Evolutionary conservation across 2,797 vertebrate genomes (phyloP).

Genomic region (Danio choprae): DNA sequence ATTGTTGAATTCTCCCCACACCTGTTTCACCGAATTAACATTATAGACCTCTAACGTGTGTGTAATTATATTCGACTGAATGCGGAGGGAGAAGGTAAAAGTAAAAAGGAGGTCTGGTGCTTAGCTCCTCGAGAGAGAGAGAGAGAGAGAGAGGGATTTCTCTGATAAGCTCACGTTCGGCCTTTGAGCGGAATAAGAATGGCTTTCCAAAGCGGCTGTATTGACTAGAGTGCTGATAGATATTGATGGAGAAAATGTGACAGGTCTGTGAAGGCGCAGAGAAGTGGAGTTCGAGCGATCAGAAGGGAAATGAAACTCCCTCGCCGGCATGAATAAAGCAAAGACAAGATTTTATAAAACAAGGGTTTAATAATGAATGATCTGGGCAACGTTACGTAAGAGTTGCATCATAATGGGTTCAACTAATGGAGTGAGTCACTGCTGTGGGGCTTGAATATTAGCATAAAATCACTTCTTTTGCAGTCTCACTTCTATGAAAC

Average conservation of each 20-base stretch:
- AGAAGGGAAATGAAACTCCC: slow-evolving; percentile 53
- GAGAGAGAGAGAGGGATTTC: slow-evolving; percentile 39
- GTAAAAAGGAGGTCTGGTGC: slow-evolving; percentile 15
- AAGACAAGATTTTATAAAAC: slow-evolving; percentile 12
- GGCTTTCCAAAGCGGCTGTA: slow-evolving; percentile 46
- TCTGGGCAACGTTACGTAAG: slow-evolving; percentile 14
- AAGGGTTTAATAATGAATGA: slow-evolving; percentile 23
- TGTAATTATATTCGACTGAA: slow-evolving; percentile 55
- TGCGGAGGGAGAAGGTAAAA: slow-evolving; percentile 9
- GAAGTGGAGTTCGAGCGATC: slow-evolving; percentile 34
- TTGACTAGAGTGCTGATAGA: slow-evolving; percentile 53
- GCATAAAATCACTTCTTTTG: slow-evolving; percentile 19
- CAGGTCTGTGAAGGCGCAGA: slow-evolving; percentile 39
- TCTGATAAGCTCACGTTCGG: slow-evolving; percentile 56
- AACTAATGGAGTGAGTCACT: slow-evolving; percentile 10
- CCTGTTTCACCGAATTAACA: slow-evolving; percentile 50
- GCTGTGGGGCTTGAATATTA: slow-evolving; percentile 29
- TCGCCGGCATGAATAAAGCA: slow-evolving; percentile 28
- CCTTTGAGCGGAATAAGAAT: slow-evolving; percentile 54
- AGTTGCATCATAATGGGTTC: slow-evolving; percentile 36
- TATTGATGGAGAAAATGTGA: slow-evolving; percentile 46
- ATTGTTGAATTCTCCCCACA: slow-evolving; percentile 27
- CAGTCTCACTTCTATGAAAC: slow-evolving; percentile 1
- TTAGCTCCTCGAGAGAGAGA: slow-evolving; percentile 28
- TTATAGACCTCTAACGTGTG: slow-evolving; percentile 43